phyloP scores from a whole-genome alignment of 2,888 invertebrate species.

The Drosophila tanythrix region DNA sequence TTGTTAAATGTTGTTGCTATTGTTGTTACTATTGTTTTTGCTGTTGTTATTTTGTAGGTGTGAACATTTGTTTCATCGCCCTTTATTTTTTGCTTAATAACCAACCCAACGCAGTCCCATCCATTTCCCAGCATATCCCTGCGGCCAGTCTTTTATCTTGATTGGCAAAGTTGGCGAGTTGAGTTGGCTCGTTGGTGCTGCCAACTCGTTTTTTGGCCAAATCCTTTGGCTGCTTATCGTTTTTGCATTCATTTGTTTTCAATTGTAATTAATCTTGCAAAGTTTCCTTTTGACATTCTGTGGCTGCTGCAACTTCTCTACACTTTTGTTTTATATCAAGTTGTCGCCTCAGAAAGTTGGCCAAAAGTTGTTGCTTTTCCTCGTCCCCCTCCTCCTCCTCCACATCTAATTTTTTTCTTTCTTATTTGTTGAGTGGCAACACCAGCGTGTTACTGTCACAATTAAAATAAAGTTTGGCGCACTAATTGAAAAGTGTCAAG shows the following conservation, averaged over 20 bases:
- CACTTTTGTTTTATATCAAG: constrained; percentile 52
- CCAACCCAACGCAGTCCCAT: constrained; percentile 2
- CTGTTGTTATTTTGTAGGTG: constrained; percentile 61
- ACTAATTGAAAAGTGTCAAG: constrained; percentile 82
- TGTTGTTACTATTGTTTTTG: constrained; percentile 5
- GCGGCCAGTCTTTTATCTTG: constrained; percentile 68
- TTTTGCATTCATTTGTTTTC: constrained; percentile 82
- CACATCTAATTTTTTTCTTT: constrained; percentile 11
- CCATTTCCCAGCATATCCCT: constrained; percentile 32
- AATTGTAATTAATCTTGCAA: constrained; percentile 82
- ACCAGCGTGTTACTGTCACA: constrained; percentile 80
- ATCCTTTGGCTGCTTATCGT: constrained; percentile 82
- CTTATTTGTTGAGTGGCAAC: constrained; percentile 39
- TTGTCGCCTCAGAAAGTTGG: constrained; percentile 58
- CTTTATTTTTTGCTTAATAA: constrained; percentile 52
- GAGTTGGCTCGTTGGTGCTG: constrained; percentile 31
- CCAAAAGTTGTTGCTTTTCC: constrained; percentile 56
- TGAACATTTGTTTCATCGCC: constrained; percentile 76
- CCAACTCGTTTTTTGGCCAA: constrained; percentile 39
- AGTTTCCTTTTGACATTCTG: constrained; percentile 79
- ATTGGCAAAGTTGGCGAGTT: constrained; percentile 73
- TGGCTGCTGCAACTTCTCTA: constrained; percentile 61
- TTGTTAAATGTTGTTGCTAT: constrained; percentile 10
- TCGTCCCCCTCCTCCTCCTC: not conserved
- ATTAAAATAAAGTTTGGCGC: constrained; percentile 78